Conservation (phyloP, 2,797 vertebrate species). For the Staurois parvus region DNA sequence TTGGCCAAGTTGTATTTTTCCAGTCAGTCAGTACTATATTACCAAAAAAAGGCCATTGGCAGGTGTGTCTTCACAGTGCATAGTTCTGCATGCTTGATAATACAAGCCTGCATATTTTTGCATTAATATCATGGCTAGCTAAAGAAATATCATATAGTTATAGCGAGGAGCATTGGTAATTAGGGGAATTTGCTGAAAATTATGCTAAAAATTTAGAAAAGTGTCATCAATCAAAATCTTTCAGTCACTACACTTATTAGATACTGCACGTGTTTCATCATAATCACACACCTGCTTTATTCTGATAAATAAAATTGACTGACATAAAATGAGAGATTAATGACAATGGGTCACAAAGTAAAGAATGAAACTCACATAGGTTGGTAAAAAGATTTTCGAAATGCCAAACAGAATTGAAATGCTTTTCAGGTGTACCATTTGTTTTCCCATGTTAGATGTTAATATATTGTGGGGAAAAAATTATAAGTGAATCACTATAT, state of each 20-base stretch:
- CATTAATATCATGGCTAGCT: neutral
- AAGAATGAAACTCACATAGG: conserved; percentile 12
- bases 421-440: conserved; percentile 33
- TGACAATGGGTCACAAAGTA: conserved; percentile 44
- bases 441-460: neutral
- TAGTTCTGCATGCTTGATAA: neutral
- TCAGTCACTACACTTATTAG: neutral
- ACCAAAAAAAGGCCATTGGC: no score
- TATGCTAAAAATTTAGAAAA: neutral
- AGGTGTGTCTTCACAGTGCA: neutral
- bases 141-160: neutral
- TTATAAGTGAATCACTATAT: no score
- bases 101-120: neutral
- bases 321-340: conserved; percentile 25
- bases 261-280: no score
- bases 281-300: neutral
- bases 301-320: neutral
- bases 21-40: no score
- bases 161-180: neutral
- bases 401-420: conserved; percentile 63
- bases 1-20: no score
- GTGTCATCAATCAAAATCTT: neutral
- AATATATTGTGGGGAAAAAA: neutral
- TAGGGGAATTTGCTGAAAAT: neutral
- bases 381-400: conserved; percentile 56